A percentile compares a stretch with the other conserved stretches of the same genome.
Conservation (phyloP, 2,113 vertebrate species). For the Paradoxurus hermaphroditus region DNA sequence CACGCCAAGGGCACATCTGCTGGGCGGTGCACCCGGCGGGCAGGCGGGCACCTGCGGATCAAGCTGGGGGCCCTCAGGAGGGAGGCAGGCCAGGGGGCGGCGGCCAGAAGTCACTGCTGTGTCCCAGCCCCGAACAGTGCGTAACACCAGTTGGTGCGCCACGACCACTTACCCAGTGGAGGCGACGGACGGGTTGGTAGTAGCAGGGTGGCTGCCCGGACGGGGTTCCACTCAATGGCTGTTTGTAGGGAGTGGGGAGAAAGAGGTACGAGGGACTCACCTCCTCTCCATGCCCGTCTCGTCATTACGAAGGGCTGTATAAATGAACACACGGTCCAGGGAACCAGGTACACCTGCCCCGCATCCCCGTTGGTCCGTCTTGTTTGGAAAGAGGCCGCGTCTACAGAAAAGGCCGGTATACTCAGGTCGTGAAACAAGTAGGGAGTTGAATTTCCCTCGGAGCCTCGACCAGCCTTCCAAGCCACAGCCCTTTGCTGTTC, state of each 20-base stretch:
- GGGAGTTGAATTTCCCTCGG: neutral
- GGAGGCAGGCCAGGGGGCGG: neutral
- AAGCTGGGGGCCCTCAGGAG: neutral
- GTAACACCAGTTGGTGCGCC: accelerated
- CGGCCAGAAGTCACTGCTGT: accelerated
- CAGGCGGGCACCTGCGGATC: neutral
- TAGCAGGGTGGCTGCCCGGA: neutral
- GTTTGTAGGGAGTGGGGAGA: neutral
- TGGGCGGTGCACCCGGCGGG: neutral
- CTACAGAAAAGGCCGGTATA: neutral
- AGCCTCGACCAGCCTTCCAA: neutral
- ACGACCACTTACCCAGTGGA: neutral
- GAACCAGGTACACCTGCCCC: neutral
- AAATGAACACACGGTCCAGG: neutral
- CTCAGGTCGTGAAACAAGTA: neutral
- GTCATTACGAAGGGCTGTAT: neutral
- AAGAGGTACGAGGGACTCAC: neutral
- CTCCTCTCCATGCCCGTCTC: neutral
- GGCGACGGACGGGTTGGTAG: accelerated
- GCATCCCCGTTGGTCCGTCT: accelerated
- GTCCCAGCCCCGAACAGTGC: neutral
- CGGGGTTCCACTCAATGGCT: neutral
- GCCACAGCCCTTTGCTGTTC: neutral
- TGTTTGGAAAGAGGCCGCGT: accelerated
- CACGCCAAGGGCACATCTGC: neutral